A percentile compares a stretch with the other conserved stretches of the same genome.
phyloP scores from a whole-genome alignment of 2,113 vertebrate genomes.

The Oreochromis spilurus region DNA sequence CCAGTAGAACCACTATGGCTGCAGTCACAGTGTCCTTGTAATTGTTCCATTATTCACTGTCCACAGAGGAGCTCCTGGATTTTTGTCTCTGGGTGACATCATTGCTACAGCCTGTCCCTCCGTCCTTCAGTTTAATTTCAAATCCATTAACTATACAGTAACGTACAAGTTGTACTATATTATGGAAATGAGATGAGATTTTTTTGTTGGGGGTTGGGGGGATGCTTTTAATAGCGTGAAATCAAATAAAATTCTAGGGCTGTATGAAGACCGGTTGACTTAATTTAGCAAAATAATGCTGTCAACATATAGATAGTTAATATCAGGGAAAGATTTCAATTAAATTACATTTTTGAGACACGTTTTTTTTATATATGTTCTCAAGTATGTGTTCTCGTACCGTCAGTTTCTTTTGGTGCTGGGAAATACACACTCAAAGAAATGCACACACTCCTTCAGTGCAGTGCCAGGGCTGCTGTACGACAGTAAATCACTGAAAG shows the following conservation, averaged over 20 bases:
- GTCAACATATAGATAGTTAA: not conserved
- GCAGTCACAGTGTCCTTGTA: slow-evolving; percentile 30
- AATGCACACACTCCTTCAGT: not conserved
- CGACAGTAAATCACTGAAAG: slow-evolving; percentile 65
- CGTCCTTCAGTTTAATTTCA: slow-evolving; percentile 11
- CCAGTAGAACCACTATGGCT: slow-evolving; percentile 23
- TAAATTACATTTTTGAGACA: not conserved
- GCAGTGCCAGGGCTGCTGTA: slow-evolving; percentile 26
- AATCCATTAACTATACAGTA: slow-evolving; percentile 8
- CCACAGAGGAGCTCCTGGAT: not conserved
- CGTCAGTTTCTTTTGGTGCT: not conserved
- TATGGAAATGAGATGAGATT: not conserved
- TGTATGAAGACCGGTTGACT: not conserved
- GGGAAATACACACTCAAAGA: not conserved
- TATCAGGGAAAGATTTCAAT: not conserved
- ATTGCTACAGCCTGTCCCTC: not conserved
- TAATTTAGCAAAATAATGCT: not conserved
- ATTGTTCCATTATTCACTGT: slow-evolving; percentile 11
- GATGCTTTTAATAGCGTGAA: not conserved
- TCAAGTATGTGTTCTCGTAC: not conserved
- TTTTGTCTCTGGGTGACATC: slow-evolving; percentile 30
- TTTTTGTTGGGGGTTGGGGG: not conserved
- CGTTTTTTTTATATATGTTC: not conserved
- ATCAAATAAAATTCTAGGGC: not conserved
- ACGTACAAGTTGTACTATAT: not conserved